Conservation (phyloP, 2,888 invertebrate genomes). For the Hydrotaea cyrtoneurina region DNA sequence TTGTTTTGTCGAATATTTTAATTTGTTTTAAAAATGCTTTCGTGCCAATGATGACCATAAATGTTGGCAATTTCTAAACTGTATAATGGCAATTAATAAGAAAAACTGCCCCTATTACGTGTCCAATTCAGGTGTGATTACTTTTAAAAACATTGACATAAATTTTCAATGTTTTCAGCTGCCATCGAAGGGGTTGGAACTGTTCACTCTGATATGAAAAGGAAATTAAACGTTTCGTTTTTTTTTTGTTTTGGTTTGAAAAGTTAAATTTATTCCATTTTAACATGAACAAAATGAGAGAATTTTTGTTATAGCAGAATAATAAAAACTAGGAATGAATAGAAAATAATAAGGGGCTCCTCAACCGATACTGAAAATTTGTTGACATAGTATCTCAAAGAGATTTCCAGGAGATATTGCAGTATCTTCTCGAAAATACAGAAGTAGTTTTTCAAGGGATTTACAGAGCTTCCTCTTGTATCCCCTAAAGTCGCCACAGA, state of each 20-base stretch:
- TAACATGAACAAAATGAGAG: not conserved
- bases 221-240: not conserved
- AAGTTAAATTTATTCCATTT: not conserved
- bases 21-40: conserved; percentile 66
- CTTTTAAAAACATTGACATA: conserved; percentile 61
- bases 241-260: not conserved
- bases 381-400: too few species aligned
- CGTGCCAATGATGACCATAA: conserved; percentile 66
- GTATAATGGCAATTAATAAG: conserved; percentile 63
- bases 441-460: too few species aligned
- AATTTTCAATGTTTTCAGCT: conserved; percentile 50
- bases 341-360: too few species aligned
- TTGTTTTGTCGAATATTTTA: conserved; percentile 48
- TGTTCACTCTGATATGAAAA: not conserved
- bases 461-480: too few species aligned
- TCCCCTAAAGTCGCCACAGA: too few species aligned
- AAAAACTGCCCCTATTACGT: conserved; percentile 53
- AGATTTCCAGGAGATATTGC: too few species aligned
- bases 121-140: conserved; percentile 62
- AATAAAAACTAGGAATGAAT: too few species aligned
- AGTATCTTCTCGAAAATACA: too few species aligned
- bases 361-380: too few species aligned
- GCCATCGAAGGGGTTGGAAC: not conserved
- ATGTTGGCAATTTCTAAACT: conserved; percentile 63
- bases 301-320: not conserved